A percentile compares a stretch with the other conserved stretches of the same genome.
Evolutionary conservation across 2,888 invertebrate species (phyloP).

Genomic region (Diloba caeruleocephala): DNA sequence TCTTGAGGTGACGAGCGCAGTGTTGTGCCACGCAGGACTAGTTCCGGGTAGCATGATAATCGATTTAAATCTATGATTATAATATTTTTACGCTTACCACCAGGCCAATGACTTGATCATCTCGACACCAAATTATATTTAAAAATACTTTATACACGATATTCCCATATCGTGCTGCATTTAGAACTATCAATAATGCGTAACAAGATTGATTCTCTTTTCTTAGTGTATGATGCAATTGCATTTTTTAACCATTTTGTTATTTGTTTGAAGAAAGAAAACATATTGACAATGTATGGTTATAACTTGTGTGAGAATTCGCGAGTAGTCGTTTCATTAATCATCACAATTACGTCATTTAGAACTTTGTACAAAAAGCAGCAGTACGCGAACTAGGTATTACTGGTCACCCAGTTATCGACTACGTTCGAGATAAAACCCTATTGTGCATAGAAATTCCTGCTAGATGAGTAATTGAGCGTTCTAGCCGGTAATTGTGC

Average conservation of each 20-base stretch:
- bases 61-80: too few relatives aligned
- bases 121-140: too few relatives aligned
- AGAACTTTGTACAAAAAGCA: conserved; percentile 14
- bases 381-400: conserved; percentile 17
- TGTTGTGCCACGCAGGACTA: too few relatives aligned
- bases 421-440: conserved; percentile 45
- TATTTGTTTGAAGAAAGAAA: conserved; percentile 1
- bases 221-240: conserved; percentile 14
- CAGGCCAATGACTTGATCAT: too few relatives aligned
- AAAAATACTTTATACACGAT: too few relatives aligned
- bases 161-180: conserved; percentile 12
- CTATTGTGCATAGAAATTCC: conserved; percentile 51
- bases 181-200: conserved; percentile 35
- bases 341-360: conserved; percentile 5
- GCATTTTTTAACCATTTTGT: conserved; percentile 5
- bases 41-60: too few relatives aligned
- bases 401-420: conserved; percentile 26
- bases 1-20: too few relatives aligned
- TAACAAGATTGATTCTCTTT: conserved; percentile 25
- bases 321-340: conserved; percentile 9
- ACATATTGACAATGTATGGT: too few relatives aligned
- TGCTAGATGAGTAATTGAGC: conserved; percentile 44
- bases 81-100: too few relatives aligned
- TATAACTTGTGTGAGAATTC: not conserved
- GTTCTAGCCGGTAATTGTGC: conserved; percentile 22